Evolutionary conservation across 2,113 vertebrate genomes (phyloP).

Genomic region (Chunga burmeisteri): DNA sequence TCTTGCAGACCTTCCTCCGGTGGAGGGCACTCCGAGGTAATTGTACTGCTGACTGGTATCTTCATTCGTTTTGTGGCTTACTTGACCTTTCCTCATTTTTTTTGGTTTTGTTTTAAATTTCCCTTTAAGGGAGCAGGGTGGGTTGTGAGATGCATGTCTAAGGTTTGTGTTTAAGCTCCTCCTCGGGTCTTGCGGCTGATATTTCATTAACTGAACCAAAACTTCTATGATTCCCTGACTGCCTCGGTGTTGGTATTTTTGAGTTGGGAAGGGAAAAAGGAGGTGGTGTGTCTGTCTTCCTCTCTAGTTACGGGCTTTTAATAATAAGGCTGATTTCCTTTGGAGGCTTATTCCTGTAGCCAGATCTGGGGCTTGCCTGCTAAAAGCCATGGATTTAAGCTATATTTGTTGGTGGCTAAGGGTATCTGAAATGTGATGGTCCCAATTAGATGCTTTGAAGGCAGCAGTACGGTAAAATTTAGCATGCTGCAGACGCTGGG

Average conservation of each 20-base stretch:
- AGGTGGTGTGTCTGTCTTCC: not conserved
- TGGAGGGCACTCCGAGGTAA: conserved; percentile 73
- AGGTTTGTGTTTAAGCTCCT: not conserved
- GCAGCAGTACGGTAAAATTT: not conserved
- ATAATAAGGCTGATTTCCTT: not conserved
- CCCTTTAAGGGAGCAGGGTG: not conserved
- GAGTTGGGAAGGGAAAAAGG: not conserved
- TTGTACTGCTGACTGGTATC: not conserved
- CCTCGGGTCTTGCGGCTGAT: not conserved
- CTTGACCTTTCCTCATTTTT: not conserved
- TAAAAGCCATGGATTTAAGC: not conserved
- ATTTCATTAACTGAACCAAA: not conserved
- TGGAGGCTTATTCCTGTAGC: not conserved
- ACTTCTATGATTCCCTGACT: accelerated
- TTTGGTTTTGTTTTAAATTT: not conserved
- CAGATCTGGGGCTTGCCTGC: not conserved
- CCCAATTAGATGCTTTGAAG: not conserved
- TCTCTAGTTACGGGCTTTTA: not conserved
- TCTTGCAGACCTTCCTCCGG: conserved; percentile 70
- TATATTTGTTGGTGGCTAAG: not conserved
- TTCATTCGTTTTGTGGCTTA: not conserved
- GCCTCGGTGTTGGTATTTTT: not conserved
- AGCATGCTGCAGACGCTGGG: not conserved
- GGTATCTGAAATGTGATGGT: not conserved
- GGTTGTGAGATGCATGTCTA: not conserved